Evolutionary conservation across 2,797 vertebrate genomes (phyloP).

Genomic region (Antennarius maculatus): DNA sequence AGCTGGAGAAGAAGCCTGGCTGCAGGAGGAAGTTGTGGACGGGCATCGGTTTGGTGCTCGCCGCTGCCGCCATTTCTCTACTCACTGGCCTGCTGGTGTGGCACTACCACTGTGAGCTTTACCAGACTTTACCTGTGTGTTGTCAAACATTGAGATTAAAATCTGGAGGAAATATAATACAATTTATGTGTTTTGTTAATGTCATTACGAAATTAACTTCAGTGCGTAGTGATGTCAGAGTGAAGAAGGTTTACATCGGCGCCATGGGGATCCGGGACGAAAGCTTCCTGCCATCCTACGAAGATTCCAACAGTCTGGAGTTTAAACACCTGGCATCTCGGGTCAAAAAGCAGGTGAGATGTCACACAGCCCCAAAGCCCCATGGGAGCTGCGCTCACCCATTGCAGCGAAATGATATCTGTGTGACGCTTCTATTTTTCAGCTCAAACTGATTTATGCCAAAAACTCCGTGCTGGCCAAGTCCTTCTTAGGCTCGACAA

Average conservation of each 20-base stretch:
- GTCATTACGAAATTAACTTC: background rate
- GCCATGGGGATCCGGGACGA: slow-evolving; percentile 80
- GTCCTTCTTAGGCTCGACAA: slow-evolving; percentile 77
- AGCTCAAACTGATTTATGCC: slow-evolving; percentile 86
- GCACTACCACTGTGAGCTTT: slow-evolving; percentile 89
- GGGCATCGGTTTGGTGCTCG: slow-evolving; percentile 2
- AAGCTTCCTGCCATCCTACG: slow-evolving; percentile 79
- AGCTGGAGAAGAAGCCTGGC: slow-evolving; percentile 78
- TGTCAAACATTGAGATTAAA: no score
- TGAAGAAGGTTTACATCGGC: slow-evolving; percentile 85
- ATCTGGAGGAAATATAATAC: no score
- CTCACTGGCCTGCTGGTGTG: slow-evolving; percentile 85
- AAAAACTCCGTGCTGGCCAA: slow-evolving; percentile 73
- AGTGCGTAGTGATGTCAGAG: slow-evolving; percentile 72
- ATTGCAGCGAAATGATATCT: background rate
- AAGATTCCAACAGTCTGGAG: slow-evolving; percentile 78
- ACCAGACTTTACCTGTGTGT: background rate
- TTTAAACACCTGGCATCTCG: slow-evolving; percentile 82
- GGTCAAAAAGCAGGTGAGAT: slow-evolving; percentile 83
- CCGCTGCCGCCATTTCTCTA: slow-evolving; percentile 71
- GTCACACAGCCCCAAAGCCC: background rate
- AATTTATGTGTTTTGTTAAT: no score
- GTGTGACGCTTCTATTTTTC: slow-evolving; percentile 39
- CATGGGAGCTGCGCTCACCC: slow-evolving; percentile 15
- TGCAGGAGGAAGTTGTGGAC: slow-evolving; percentile 43